Evolutionary conservation across 2,888 invertebrate genomes (phyloP).

Genomic region (Therioaphis trifolii): DNA sequence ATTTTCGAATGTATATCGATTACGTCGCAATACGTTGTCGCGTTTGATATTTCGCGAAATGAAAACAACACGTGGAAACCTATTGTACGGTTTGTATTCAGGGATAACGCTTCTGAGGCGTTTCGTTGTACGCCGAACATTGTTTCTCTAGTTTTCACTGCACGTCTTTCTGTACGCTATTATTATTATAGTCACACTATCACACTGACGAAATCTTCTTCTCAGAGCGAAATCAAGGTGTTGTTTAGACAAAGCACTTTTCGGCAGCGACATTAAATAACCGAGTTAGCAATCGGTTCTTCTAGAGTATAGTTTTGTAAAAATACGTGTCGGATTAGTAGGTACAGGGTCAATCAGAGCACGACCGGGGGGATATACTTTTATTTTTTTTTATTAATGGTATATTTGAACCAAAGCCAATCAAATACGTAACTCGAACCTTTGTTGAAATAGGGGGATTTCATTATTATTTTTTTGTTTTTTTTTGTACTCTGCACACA

Average conservation of each 20-base stretch:
- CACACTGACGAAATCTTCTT: not conserved
- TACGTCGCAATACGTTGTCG: too few species aligned
- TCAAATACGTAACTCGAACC: slow-evolving; percentile 32
- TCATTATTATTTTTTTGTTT: not conserved
- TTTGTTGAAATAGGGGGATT: slow-evolving; percentile 11
- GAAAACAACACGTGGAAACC: too few species aligned
- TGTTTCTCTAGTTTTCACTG: too few species aligned
- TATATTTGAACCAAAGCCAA: slow-evolving; percentile 43
- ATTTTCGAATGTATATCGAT: too few species aligned
- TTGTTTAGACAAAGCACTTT: slow-evolving; percentile 1
- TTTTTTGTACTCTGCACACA: slow-evolving; percentile 13
- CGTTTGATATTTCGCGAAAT: too few species aligned
- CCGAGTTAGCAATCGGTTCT: slow-evolving; percentile 22
- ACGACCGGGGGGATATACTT: not conserved
- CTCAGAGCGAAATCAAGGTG: not conserved
- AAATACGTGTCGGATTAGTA: slow-evolving; percentile 29
- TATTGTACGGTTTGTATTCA: too few species aligned
- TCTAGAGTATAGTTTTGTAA: slow-evolving; percentile 33
- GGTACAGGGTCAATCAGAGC: slow-evolving; percentile 20
- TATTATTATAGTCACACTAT: too few species aligned
- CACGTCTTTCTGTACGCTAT: too few species aligned
- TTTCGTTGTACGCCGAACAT: too few species aligned
- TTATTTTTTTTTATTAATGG: slow-evolving; percentile 26
- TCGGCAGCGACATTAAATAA: not conserved
- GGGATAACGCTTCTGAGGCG: too few species aligned